Percentiles rank a stretch among this genome's conserved stretches.
Conservation (phyloP, 2,113 vertebrate species). For the Percina caprodes region DNA sequence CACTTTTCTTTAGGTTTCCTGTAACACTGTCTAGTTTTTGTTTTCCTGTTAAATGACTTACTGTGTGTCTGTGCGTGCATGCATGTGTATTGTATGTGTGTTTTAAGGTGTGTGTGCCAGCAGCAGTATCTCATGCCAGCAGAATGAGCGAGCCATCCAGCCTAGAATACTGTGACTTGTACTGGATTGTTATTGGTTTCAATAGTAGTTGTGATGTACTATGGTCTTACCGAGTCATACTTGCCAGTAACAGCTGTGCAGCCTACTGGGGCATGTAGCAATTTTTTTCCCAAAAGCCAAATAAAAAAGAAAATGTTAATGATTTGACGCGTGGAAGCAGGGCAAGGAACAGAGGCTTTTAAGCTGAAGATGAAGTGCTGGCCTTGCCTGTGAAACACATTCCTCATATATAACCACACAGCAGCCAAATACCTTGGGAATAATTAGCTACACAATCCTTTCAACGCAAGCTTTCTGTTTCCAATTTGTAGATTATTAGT, state of each 20-base stretch:
- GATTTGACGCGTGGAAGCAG: background rate
- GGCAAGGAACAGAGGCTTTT: background rate
- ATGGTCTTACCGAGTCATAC: background rate
- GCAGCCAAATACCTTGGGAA: slow-evolving; percentile 50
- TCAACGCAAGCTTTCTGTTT: slow-evolving; percentile 41
- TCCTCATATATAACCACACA: slow-evolving; percentile 45
- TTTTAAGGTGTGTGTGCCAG: background rate
- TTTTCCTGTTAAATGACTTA: slow-evolving; percentile 44
- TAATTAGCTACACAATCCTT: slow-evolving; percentile 70
- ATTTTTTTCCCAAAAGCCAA: slow-evolving; percentile 9
- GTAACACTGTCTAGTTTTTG: slow-evolving; percentile 48
- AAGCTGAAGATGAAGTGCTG: slow-evolving; percentile 29
- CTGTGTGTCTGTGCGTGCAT: background rate
- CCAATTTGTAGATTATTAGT: slow-evolving; percentile 56
- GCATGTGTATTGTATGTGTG: background rate
- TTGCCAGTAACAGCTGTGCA: slow-evolving; percentile 16
- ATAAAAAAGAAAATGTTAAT: slow-evolving; percentile 21
- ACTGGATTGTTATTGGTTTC: slow-evolving; percentile 27
- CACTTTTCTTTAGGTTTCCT: slow-evolving; percentile 43
- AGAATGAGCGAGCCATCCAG: background rate
- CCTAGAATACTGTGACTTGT: slow-evolving; percentile 19
- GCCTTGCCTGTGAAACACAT: slow-evolving; percentile 26
- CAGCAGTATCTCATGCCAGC: background rate
- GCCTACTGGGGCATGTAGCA: slow-evolving; percentile 7
- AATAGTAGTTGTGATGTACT: background rate